Conservation (phyloP, 2,888 invertebrate species). For the Brachyopa scutellaris region DNA sequence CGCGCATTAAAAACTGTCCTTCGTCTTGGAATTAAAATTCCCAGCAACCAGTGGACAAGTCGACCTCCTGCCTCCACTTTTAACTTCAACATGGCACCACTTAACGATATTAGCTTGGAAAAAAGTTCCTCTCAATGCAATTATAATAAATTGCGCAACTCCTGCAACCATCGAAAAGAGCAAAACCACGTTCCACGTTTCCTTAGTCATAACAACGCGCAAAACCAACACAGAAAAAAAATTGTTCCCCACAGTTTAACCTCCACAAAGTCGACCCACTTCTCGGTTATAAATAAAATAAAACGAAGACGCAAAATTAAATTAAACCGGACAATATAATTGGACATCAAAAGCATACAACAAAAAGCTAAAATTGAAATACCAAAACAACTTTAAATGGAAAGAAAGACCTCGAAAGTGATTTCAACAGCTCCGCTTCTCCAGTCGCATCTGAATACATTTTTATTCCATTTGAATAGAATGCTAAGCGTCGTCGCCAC, state of each 20-base stretch:
- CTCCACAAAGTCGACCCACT: conserved; percentile 50
- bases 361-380: not conserved
- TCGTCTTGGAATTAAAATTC: too few species aligned
- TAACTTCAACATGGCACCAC: not conserved
- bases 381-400: conserved; percentile 43
- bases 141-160: conserved; percentile 10
- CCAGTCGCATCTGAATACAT: conserved; percentile 26
- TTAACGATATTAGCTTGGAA: not conserved
- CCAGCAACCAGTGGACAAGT: too few species aligned
- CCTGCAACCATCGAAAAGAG: conserved; percentile 49
- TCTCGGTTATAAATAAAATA: conserved; percentile 60
- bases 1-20: too few species aligned
- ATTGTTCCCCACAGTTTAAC: conserved; percentile 38
- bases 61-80: not conserved
- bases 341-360: conserved; percentile 60
- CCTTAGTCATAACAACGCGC: conserved; percentile 36
- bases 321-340: conserved; percentile 69
- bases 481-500: conserved; percentile 34
- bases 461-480: conserved; percentile 66
- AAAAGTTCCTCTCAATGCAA: not conserved
- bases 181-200: conserved; percentile 43
- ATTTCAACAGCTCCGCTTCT: conserved; percentile 28
- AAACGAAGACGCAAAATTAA: conserved; percentile 59
- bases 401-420: conserved; percentile 40
- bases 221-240: conserved; percentile 15